Evolutionary conservation across 2,113 vertebrate genomes (phyloP), one percentile per base, ranked within the genome.

Genomic region (Daboia siamensis): DNA sequence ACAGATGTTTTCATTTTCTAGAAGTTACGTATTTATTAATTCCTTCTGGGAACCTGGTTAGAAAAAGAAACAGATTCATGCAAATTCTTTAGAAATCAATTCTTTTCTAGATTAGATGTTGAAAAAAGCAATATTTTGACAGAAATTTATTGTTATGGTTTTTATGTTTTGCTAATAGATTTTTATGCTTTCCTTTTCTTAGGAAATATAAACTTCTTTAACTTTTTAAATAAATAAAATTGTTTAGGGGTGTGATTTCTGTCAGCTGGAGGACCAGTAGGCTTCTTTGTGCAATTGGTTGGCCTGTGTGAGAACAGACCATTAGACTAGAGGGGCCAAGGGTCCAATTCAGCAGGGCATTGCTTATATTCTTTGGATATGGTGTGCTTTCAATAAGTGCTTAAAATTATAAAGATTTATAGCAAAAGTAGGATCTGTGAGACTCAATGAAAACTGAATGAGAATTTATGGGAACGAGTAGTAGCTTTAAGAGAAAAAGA

Each of bases 321-420:
- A 8, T 80, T 44, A 44, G 74, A 80, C 17, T 44, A 44, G 33
- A 80, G 44, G 33, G 74, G 74, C 33, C 74, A 80, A 80, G 74
- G 17, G 7, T 44, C 74, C 74, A 44, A 80, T 80, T 44, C 33
- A 80, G 74, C 74, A 23, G 74, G 33, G 74, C 33, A 44, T 39
- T 80, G 74, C 74, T 80, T 80, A 39, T 80, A 39, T 39, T 21
- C 74, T 80, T 80, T 44, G 33, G 33, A 44, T 84, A 88, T 10
- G 92, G 93, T 94, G 93, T 44, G 0, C 46, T 89, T 95, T 95
- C 80, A 93, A 59, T 23, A 92, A 54, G 80, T 94, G 95, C 84
- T 29, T 74, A 39, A 33, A 86, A 48, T 1, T 88, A 20, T 20
- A 0, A 93, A 93, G 1, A 52, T 93, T 95, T 92, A 91, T 56